A percentile compares a stretch with the other conserved stretches of the same genome.
Evolutionary conservation across 2,888 invertebrate genomes (phyloP).

Genomic region (Drosophila mulleri): DNA sequence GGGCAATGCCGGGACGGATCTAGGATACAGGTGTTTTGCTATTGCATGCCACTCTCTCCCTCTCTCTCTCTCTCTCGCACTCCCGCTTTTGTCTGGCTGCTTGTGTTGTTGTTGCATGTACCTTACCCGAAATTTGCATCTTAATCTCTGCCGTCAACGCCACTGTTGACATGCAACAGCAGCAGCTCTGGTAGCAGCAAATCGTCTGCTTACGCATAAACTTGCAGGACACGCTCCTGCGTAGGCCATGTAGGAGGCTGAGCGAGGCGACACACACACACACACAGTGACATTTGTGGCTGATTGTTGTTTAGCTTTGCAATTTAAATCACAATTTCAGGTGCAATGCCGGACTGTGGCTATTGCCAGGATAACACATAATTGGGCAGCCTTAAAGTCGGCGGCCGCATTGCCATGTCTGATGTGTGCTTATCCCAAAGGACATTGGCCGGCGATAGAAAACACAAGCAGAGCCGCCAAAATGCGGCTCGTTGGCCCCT

Average conservation of each 20-base stretch:
- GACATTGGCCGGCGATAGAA: constrained; percentile 26
- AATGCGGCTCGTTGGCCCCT: constrained; percentile 17
- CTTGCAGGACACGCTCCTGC: constrained; percentile 39
- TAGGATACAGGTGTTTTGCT: constrained; percentile 73
- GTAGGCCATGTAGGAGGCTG: not conserved
- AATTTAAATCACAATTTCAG: constrained; percentile 75
- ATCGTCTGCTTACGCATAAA: constrained; percentile 64
- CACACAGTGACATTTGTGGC: constrained; percentile 23
- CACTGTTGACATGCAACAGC: constrained; percentile 67
- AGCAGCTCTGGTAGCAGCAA: constrained; percentile 37
- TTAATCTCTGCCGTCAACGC: constrained; percentile 78
- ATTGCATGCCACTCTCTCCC: constrained; percentile 22
- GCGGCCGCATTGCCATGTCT: constrained; percentile 21
- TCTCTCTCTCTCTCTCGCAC: constrained; percentile 5
- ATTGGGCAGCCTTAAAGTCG: constrained; percentile 50
- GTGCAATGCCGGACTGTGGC: constrained; percentile 49
- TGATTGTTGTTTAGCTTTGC: constrained; percentile 80
- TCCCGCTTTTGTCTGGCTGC: not conserved
- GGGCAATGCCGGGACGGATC: constrained; percentile 66
- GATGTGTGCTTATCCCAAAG: constrained; percentile 25
- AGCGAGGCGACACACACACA: not conserved
- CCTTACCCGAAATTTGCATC: constrained; percentile 71
- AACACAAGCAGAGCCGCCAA: constrained; percentile 31
- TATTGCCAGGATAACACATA: constrained; percentile 37
- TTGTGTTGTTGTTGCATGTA: constrained; percentile 27